These are phyloP conservation scores for Corticium candelabrum DNA, from an alignment of 37 sponge, comb jelly and placozoan species.

Conservation along the genomic window DNA sequence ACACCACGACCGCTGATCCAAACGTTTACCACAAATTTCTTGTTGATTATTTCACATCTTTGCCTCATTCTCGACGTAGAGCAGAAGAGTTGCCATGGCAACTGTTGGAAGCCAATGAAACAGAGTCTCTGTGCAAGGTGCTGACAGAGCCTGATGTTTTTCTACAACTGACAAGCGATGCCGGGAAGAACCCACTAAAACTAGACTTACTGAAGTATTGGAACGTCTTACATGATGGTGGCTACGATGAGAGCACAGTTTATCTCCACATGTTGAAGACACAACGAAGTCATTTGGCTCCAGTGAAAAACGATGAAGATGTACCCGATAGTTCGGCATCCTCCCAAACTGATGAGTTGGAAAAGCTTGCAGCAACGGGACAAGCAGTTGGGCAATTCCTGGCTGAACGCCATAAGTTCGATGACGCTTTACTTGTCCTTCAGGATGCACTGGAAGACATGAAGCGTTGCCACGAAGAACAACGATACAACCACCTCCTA, in stretches of 20 bases:
- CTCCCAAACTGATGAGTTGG: neutral
- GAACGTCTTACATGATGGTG: neutral
- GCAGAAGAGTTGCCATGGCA: slow-evolving; percentile 10
- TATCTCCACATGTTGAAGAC: slow-evolving; percentile 1
- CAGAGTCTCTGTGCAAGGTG: neutral
- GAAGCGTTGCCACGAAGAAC: neutral
- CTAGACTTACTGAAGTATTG: neutral
- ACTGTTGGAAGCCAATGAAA: neutral
- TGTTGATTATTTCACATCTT: neutral
- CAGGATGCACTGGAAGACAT: neutral
- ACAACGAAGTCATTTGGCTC: neutral
- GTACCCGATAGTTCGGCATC: neutral
- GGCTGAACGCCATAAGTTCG: neutral
- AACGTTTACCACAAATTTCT: neutral
- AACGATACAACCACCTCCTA: neutral
- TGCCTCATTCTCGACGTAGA: neutral
- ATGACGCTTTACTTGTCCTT: neutral
- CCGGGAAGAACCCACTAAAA: neutral
- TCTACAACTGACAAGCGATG: neutral
- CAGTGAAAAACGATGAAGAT: no score
- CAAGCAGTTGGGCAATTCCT: neutral
- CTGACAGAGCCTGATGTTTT: neutral
- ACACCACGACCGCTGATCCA: neutral
- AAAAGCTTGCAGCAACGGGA: neutral
- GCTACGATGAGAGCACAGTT: neutral